phyloP scores from a whole-genome alignment of 2,113 vertebrate species.

The Eira barbara region DNA sequence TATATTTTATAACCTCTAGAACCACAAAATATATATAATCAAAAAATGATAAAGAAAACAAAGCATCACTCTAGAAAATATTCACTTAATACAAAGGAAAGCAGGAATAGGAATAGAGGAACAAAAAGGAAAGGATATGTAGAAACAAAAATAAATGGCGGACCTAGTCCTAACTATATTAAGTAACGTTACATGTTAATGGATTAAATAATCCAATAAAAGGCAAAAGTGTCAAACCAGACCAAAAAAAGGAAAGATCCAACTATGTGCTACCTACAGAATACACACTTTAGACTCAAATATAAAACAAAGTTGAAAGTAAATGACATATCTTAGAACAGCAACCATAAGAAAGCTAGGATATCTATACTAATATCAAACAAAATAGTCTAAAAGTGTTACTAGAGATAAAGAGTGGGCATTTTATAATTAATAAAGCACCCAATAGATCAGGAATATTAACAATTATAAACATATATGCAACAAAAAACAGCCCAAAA shows the following conservation, averaged over 20 bases:
- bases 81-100: neutral
- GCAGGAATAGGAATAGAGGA: neutral
- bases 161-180: neutral
- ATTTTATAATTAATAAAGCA: neutral
- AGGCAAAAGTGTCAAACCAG: neutral
- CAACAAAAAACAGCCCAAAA: conserved; percentile 5
- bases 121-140: neutral
- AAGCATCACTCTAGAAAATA: neutral
- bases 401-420: neutral
- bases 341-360: neutral
- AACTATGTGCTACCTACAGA: neutral
- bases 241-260: neutral
- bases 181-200: neutral
- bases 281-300: neutral
- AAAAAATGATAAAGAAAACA: neutral
- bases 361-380: neutral
- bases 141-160: neutral
- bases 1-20: neutral
- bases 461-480: neutral
- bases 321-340: neutral
- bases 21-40: neutral
- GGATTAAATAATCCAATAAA: neutral
- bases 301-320: neutral
- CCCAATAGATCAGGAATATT: neutral
- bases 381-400: neutral